These are phyloP conservation scores for Leontocebus nigricollis DNA, from an alignment of 2,797 vertebrate genomes.

Conservation along the genomic window DNA sequence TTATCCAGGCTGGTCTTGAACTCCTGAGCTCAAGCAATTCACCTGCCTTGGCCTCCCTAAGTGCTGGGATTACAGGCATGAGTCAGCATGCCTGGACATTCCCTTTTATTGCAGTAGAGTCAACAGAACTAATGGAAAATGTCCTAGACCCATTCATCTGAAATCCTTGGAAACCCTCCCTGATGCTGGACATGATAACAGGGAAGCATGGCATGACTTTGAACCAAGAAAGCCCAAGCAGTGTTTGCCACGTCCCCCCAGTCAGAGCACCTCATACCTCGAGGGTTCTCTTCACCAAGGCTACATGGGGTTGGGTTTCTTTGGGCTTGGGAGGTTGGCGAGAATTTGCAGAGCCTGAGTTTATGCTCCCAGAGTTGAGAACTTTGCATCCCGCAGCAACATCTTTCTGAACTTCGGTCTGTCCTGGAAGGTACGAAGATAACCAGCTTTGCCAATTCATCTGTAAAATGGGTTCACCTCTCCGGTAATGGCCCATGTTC, in stretches of 20 bases:
- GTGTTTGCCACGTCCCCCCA: background rate
- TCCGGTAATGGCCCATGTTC: background rate
- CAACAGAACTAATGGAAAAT: background rate
- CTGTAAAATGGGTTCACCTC: background rate
- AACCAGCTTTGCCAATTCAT: too few relatives aligned
- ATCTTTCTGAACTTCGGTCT: background rate
- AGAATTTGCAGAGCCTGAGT: too few relatives aligned
- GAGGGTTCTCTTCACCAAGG: fast-evolving
- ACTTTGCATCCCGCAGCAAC: too few relatives aligned
- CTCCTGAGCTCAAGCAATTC: too few relatives aligned
- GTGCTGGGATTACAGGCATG: too few relatives aligned
- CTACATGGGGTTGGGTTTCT: background rate
- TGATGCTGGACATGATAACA: background rate
- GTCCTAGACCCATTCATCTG: background rate
- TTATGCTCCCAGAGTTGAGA: background rate
- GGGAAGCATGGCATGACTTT: background rate
- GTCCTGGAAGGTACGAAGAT: fast-evolving
- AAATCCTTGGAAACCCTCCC: background rate
- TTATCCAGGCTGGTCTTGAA: too few relatives aligned
- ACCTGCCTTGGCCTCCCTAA: too few relatives aligned
- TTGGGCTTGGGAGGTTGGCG: fast-evolving
- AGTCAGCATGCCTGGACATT: background rate
- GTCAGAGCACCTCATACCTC: background rate
- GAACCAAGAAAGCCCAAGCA: background rate
- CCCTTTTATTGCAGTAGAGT: background rate